Evolutionary conservation across 2,797 vertebrate genomes (phyloP), one percentile per base, ranked within the genome.

Genomic region (Diglossa cyanea): DNA sequence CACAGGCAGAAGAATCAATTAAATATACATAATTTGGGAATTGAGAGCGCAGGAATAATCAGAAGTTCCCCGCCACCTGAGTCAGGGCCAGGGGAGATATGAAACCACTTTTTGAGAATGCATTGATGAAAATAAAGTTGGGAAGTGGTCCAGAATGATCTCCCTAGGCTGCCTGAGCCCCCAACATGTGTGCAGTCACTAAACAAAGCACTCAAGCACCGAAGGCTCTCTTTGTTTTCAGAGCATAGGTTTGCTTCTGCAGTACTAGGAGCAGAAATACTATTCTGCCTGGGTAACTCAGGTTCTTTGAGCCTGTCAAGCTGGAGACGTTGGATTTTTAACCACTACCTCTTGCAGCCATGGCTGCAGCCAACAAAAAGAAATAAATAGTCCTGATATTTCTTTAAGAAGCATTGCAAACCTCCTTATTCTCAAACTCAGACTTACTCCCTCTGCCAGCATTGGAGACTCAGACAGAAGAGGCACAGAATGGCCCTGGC

Each of bases 21-120:
- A 88, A 93, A 94, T 75, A 94, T 80, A 84, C 87, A 78, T 93
- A 89, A 96, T 81, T 70, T 77, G 95, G 83, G 95, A 93, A 95
- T 51, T 87, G 87, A 83, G 84, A 84, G 87, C 1, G 0, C 78
- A 71, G 67, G 48, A 92, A 90, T 79, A 82, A 95, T 95, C 90
- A 92, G 85, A 96, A 73, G 73, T 79, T 95, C 71, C 70, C 75
- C 0, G 3, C 62, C 86, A 94, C 90, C 83, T 91, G 83, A 94
- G 84, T 82, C 81, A 84, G 55, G 84, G 76, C 78, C 84, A 91
- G 37, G 63, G 58, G 86, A 88, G 75, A 80, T 42, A 94, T 37
- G 82, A 95, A 96, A 88, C 54, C 90, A 55, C 37, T 75, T 91
- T 68, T 39, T 74, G 82, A 90, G 78, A 83, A 89, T 10, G 84